Evolutionary conservation across 2,797 vertebrate species (phyloP).

Genomic region (Sebastes minor): DNA sequence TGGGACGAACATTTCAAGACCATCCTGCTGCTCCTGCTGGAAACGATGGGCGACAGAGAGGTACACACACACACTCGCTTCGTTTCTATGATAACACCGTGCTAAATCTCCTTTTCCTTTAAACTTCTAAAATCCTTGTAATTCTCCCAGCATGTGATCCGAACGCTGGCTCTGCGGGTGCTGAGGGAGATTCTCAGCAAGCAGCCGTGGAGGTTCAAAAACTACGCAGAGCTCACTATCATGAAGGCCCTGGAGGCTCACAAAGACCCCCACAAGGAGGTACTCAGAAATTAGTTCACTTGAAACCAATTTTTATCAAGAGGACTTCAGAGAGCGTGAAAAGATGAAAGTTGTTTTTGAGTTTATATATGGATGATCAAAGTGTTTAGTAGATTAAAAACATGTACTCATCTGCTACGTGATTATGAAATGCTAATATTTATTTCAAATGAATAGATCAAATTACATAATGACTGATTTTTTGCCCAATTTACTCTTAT

Average conservation of each 20-base stretch:
- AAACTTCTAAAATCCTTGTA: background rate
- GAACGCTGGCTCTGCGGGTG: slow-evolving; percentile 94
- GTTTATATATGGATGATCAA: background rate
- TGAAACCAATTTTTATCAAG: background rate
- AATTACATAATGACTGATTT: background rate
- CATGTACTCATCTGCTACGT: background rate
- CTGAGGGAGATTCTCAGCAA: slow-evolving; percentile 94
- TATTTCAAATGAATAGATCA: background rate
- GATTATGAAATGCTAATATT: background rate
- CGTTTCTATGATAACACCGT: background rate
- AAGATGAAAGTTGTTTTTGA: background rate
- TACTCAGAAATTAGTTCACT: slow-evolving; percentile 43
- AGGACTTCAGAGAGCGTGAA: background rate
- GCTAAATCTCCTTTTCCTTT: background rate
- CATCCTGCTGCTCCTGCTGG: slow-evolving; percentile 93
- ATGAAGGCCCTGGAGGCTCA: slow-evolving; percentile 98
- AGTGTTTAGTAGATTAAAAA: background rate
- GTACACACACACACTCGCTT: slow-evolving; percentile 65
- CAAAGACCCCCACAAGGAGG: slow-evolving; percentile 98
- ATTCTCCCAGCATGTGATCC: slow-evolving; percentile 88
- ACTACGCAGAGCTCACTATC: slow-evolving; percentile 97
- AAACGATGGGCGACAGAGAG: slow-evolving; percentile 97
- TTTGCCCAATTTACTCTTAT: background rate
- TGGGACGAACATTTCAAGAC: slow-evolving; percentile 99
- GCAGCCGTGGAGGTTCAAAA: slow-evolving; percentile 97